Base-by-base conservation (phyloP, 2,888 invertebrate species). In the Lomographa bimaculata region DNA sequence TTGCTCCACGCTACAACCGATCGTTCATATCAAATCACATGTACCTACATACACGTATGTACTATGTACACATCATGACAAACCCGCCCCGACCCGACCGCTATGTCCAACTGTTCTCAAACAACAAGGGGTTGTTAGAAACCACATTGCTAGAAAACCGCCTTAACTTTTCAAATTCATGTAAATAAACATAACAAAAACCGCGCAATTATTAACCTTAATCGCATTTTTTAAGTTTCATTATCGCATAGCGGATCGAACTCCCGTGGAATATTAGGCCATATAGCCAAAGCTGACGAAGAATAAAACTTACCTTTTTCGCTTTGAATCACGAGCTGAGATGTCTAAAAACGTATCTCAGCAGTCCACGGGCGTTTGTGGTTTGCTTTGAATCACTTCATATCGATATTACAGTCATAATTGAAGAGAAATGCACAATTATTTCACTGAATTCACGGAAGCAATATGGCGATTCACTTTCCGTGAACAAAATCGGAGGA, bases 191-290 rank as follows among this genome's bases (percentile, higher is more conserved):
- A 89, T 85, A 87, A 89, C 86, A 86, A 89, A 87, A 89, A 87
- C 83, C 90, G 89, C 78, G 90, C 90, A 89, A 90, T 89, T 89
- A 89, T 90, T 89, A 89, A 87, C 90, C 90, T 90, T 90, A 90
- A 89, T 89, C 87, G 82, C 90, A 84, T 89, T 89, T 89, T 89
- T 87, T 90, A 90, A 89, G 90, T 90, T 89, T 89, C 89, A 90
- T 90, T 89, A 90, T 90, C 89, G 90, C 90, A 87, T 89, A 90
- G 89, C 89, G 89, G 86, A 87, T 87, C 87, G 87, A 89, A 89
- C 85, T 86, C 89, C 85, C 84, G 89, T 87, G 89, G 90, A 90
- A 90, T 89, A 89, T 87, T 90, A 86, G 89, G 89, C 90, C 90
- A 90, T 90, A 89, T 87, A 89, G 89, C 80, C 90, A 87, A 86